A percentile compares a stretch with the other conserved stretches of the same genome.
Evolutionary conservation across 1,140 invertebrate genomes (phyloP).

Genomic region (Aleiodes sp.): DNA sequence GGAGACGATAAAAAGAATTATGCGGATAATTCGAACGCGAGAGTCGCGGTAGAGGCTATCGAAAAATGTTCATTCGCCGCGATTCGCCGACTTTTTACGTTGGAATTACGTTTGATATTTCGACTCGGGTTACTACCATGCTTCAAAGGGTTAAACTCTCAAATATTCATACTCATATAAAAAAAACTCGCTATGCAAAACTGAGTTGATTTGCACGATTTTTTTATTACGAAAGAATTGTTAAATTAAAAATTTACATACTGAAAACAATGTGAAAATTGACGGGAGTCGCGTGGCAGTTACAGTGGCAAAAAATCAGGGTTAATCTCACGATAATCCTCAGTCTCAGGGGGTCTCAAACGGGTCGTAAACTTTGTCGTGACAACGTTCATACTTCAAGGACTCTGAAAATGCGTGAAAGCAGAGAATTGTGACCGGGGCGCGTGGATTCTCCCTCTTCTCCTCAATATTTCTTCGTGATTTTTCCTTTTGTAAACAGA

Average conservation of each 20-base stretch:
- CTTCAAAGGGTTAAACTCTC: no score
- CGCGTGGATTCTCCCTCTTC: neutral
- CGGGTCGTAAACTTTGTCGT: conserved; percentile 16
- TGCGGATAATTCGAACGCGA: no score
- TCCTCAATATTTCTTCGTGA: neutral
- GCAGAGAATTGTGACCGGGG: conserved; percentile 27
- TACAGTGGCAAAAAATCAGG: conserved; percentile 38
- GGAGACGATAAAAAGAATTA: no score
- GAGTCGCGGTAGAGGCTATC: no score
- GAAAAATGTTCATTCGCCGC: no score
- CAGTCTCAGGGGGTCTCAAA: neutral
- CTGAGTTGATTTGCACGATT: neutral
- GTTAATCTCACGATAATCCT: conserved; percentile 45
- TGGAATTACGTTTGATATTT: no score
- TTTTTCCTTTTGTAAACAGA: neutral
- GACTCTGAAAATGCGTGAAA: conserved; percentile 34
- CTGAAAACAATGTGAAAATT: neutral
- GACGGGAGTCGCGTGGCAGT: conserved; percentile 1
- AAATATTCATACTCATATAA: no score
- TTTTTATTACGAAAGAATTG: neutral
- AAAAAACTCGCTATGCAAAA: no score
- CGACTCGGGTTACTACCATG: no score
- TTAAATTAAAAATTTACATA: neutral
- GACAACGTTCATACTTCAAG: conserved; percentile 20
- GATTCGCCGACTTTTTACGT: no score